Base-by-base conservation (phyloP, 2,797 vertebrate species). In the Oreonectes daqikongensis region DNA sequence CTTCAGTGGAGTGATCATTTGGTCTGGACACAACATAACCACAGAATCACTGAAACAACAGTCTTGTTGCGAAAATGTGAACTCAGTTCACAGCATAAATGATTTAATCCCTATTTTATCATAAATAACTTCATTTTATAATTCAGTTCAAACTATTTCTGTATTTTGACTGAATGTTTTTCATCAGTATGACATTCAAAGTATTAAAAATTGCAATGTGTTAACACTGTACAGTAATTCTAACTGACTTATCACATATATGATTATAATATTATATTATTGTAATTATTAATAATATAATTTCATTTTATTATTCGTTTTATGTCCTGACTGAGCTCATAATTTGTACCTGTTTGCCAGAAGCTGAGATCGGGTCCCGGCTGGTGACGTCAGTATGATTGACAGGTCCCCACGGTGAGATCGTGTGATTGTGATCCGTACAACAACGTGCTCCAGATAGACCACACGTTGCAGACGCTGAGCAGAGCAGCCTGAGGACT, bases 1-100 rank as follows among this genome's bases (percentile, higher is more conserved):
- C 97, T 83, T 98, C 95, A 72, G 92, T 90, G 83, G 97, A 97
- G 92, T 95, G 91, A 85, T 99, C 97, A 84, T 95, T 94, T 75
- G 96, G 90, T 89, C 97, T 97, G 67, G 42, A 9, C 18, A 69
- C 11, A 38, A 52, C 46, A 69, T 3, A 61, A 17, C 14, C 18
- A 38, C 2, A 69, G 10, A 46, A 48, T 60, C 5, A 60, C 10
- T 68, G 9, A 50, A 38, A 48, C 40, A 18, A 9, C 14, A 10
- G 2, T 52, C 48, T 4, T 15, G 3, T 3, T n/a, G n/a, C n/a
- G n/a, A n/a, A n/a, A n/a, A n/a, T n/a, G 11, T 28, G n/a, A 63
- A 17, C 5, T 10, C 35, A 35, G 10, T 35, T 35, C 35, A 35
- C 8, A n/a, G n/a, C n/a, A n/a, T n/a, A n/a, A n/a, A n/a, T n/a